Evolutionary conservation across 2,113 vertebrate genomes (phyloP).

Genomic region (Bubalus kerabau): DNA sequence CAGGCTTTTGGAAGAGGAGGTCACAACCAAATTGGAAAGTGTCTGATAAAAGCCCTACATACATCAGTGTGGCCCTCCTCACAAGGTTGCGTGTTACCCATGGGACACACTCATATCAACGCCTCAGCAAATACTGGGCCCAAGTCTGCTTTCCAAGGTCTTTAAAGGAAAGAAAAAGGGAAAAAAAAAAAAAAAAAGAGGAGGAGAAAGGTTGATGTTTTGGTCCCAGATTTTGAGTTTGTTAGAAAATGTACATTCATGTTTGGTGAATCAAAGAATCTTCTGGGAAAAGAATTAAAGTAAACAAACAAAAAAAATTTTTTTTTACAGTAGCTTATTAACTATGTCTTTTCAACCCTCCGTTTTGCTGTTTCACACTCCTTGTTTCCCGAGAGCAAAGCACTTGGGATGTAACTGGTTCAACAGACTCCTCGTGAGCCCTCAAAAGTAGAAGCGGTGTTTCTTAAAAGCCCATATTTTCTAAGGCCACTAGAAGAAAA

Average conservation of each 20-base stretch:
- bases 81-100: slow-evolving; percentile 59
- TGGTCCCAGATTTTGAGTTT: slow-evolving; percentile 90
- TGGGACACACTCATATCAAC: slow-evolving; percentile 61
- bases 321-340: slow-evolving; percentile 77
- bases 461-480: slow-evolving; percentile 91
- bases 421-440: slow-evolving; percentile 79
- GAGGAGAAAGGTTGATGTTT: slow-evolving; percentile 68
- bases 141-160: slow-evolving; percentile 74
- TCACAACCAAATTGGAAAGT: slow-evolving; percentile 73
- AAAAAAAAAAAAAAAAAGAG: background rate
- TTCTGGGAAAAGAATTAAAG: slow-evolving; percentile 84
- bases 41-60: slow-evolving; percentile 76
- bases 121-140: slow-evolving; percentile 61
- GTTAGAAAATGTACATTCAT: slow-evolving; percentile 96
- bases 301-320: slow-evolving; percentile 78
- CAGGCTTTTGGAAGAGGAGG: slow-evolving; percentile 76
- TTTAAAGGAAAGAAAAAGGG: slow-evolving; percentile 69
- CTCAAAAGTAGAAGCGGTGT: slow-evolving; percentile 81
- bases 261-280: slow-evolving; percentile 85
- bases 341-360: slow-evolving; percentile 46
- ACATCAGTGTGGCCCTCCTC: slow-evolving; percentile 59
- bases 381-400: slow-evolving; percentile 80
- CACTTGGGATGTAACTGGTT: slow-evolving; percentile 80
- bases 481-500: slow-evolving; percentile 93
- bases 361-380: slow-evolving; percentile 65